These are phyloP conservation scores for Tribolium freemani DNA, from an alignment of 2,888 invertebrate genomes.

Conservation along the genomic window DNA sequence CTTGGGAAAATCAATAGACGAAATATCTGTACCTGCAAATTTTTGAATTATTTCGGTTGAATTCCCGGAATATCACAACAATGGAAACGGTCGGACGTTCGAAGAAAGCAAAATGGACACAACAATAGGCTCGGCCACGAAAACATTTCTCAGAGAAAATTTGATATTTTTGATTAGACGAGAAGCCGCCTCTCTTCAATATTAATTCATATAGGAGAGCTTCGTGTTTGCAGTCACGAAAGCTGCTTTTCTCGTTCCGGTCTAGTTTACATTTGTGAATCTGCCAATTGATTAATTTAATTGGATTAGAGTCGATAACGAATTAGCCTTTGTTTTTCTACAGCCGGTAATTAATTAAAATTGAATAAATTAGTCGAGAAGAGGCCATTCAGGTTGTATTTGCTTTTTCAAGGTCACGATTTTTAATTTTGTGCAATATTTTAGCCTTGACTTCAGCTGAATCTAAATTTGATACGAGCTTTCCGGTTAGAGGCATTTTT, in stretches of 20 bases:
- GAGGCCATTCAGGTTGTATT: too few relatives aligned
- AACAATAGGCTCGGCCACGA: neutral
- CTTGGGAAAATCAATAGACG: neutral
- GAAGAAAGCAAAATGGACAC: neutral
- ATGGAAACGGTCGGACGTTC: too few relatives aligned
- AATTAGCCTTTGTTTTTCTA: neutral
- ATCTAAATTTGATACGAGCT: too few relatives aligned
- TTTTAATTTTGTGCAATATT: too few relatives aligned
- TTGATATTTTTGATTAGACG: neutral
- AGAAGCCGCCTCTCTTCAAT: neutral
- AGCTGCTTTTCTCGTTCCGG: slow-evolving; percentile 7
- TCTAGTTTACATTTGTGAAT: slow-evolving; percentile 9
- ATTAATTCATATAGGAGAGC: slow-evolving; percentile 11
- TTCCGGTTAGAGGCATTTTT: too few relatives aligned
- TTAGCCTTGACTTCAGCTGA: too few relatives aligned
- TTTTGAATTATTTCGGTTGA: neutral
- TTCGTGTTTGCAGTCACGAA: slow-evolving; percentile 13
- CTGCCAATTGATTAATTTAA: slow-evolving; percentile 5
- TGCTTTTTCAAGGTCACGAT: too few relatives aligned
- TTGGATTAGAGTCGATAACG: neutral
- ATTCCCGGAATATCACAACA: neutral
- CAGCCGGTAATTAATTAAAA: too few relatives aligned
- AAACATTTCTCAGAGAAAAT: neutral
- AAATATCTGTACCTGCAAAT: neutral
- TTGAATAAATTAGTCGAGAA: too few relatives aligned